Evolutionary conservation across 1,140 invertebrate species (phyloP), one percentile per base, ranked within the genome.

Genomic region (Drosophila ambigua): DNA sequence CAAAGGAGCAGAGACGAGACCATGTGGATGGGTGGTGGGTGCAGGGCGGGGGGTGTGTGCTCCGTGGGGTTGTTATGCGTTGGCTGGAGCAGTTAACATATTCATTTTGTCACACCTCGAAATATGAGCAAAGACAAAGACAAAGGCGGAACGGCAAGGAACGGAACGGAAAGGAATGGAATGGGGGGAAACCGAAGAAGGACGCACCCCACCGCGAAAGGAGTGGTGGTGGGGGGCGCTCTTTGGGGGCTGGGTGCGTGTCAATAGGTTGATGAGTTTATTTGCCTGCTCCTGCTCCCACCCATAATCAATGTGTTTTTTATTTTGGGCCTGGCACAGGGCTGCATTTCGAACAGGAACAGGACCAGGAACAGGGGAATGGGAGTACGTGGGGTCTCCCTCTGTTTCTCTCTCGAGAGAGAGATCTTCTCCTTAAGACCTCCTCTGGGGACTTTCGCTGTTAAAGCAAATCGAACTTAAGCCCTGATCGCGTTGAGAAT

Each of bases 261-360:
- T 81, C 69, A 87, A 87, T 77, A 59, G 74, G 65, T 49, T 81
- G 82, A 77, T 87, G 74, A 75, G 81, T 85, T 85, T 85, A 85
- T 85, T 85, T 85, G 74, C 59, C 26, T 39, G 23, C 54, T 60
- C 44, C 43, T 50, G 57, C 49, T 28, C 44, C 59, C 23, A 39
- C 20, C 52, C 43, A 79, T 79, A 84, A 83, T 83, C 80, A 72
- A 84, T 84, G 80, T 57, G 16, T 16, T 16, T 16, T 16, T 16
- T 16, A 16, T 65, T 72, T 72, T 81, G 77, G 62, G 57, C 58
- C 45, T 44, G 72, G 62, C 52, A 57, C 35, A 16, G 20, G 46
- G 46, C 35, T 35, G 24, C 69, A 50, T 15, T 35, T 39, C 4
- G 35, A 5, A 39, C 8, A 2, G 13, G 9, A 48, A n/a, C 13